Evolutionary conservation across 2,113 vertebrate genomes (phyloP).

Genomic region (Chitala chitala): DNA sequence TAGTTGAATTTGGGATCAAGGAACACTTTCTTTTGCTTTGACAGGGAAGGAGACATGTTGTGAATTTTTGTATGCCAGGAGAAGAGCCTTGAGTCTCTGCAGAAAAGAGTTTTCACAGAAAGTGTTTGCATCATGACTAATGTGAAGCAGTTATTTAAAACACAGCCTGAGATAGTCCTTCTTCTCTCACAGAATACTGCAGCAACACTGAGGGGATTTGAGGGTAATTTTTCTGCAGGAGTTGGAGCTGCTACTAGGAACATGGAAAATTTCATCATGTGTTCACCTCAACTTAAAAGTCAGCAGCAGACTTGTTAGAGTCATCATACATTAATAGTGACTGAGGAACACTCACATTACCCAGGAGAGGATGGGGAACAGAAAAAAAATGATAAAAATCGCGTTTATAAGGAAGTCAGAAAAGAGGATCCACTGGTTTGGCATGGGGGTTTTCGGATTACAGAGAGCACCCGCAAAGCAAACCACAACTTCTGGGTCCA

Average conservation of each 20-base stretch:
- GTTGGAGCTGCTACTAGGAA: neutral
- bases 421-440: too few relatives aligned
- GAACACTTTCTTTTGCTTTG: neutral
- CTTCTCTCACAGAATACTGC: neutral
- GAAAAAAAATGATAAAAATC: too few relatives aligned
- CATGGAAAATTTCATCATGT: neutral
- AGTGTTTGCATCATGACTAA: neutral
- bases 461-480: too few relatives aligned
- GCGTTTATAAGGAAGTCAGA: too few relatives aligned
- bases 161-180: neutral
- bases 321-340: neutral
- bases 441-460: too few relatives aligned
- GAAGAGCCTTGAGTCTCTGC: neutral
- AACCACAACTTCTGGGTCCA: too few relatives aligned
- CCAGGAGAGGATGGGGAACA: too few relatives aligned
- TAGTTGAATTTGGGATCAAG: neutral
- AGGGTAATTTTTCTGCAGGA: neutral
- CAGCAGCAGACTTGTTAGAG: neutral
- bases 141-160: neutral
- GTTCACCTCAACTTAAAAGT: neutral
- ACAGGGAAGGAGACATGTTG: too few relatives aligned
- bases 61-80: too few relatives aligned
- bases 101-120: neutral
- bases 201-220: neutral
- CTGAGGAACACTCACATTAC: too few relatives aligned